Conservation (phyloP, 1,140 invertebrate species). For the Drosophila bocqueti region DNA sequence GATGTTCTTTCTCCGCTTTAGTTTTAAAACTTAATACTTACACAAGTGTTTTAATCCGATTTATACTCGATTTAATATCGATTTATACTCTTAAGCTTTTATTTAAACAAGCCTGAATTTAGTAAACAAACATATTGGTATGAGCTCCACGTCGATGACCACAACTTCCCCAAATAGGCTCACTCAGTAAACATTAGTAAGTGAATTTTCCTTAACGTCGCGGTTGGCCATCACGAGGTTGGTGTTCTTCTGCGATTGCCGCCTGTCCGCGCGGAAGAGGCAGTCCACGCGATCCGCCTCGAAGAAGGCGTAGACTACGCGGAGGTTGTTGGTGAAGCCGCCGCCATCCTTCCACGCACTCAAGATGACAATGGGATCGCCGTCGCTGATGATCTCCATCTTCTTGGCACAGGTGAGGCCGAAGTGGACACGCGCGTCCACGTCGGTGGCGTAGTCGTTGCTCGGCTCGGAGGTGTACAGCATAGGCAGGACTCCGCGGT, state of each 20-base stretch:
- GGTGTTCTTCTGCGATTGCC: conserved; percentile 45
- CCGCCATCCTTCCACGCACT: conserved; percentile 98
- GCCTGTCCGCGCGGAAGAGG: conserved; percentile 50
- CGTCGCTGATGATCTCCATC: conserved; percentile 92
- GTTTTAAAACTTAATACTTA: not conserved
- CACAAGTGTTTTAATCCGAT: not conserved
- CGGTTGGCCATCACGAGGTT: conserved; percentile 23
- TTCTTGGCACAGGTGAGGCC: conserved; percentile 94
- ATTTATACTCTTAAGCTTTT: not conserved
- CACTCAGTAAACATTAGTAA: not conserved
- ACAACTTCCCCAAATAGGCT: not conserved
- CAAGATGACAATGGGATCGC: conserved; percentile 95
- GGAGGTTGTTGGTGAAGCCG: conserved; percentile 98
- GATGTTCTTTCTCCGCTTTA: not conserved
- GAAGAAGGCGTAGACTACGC: conserved; percentile 92
- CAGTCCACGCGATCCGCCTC: conserved; percentile 71
- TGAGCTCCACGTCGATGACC: not conserved
- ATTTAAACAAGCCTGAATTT: not conserved
- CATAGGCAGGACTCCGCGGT: conserved; percentile 96
- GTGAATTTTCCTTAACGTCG: not conserved
- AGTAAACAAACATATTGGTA: not conserved
- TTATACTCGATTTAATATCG: not conserved
- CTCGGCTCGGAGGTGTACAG: conserved; percentile 90
- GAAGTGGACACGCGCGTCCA: conserved; percentile 95
- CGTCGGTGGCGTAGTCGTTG: conserved; percentile 87